Evolutionary conservation across 2,797 vertebrate species (phyloP), one percentile per base, ranked within the genome.

Genomic region (Natrix natrix): DNA sequence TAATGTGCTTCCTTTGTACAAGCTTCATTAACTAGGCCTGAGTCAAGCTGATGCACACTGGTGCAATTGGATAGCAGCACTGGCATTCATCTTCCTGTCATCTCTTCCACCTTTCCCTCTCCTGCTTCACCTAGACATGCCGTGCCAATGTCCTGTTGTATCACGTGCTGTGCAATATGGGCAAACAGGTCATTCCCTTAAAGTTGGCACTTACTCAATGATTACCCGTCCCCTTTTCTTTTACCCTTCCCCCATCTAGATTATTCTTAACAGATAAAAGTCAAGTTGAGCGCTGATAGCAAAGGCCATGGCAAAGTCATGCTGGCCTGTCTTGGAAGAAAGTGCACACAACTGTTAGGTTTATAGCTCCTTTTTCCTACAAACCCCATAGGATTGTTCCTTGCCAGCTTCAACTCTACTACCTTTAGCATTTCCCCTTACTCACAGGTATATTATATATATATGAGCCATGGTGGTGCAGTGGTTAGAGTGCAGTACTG

Each of bases 1-100:
- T 26, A 74, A 90, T 60, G 26, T 86, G 61, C 57, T 59, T 87
- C 57, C 86, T 86, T 88, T 91, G 60, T 86, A 55, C 43, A 86
- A 57, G 78, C 43, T 86, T 90, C 92, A 91, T 91, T 91, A 89
- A 54, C 69, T 52, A 83, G 48, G 52, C 7, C 86, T 69, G 69
- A 91, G 13, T 86, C 26, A 86, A 6, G 59, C 54, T 92, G 89
- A 92, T 86, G 37, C 32, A 43, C 37, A 66, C n/a, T 63, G 52
- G 37, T 1, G 28, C 57, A 88, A 48, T 66, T 91, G 88, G 57
- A 89, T 14, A 17, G 22, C 28, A 17, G 22, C 37, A 22, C 37
- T 16, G 6, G 17, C 12, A 86, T 87, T 89, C 10, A 57, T 17
- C 54, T 26, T 89, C 87, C n/a, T 60, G 87, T 66, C 52, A 86